Evolutionary conservation across 1,140 invertebrate genomes (phyloP).

Genomic region (Philotrypesis tridentata): DNA sequence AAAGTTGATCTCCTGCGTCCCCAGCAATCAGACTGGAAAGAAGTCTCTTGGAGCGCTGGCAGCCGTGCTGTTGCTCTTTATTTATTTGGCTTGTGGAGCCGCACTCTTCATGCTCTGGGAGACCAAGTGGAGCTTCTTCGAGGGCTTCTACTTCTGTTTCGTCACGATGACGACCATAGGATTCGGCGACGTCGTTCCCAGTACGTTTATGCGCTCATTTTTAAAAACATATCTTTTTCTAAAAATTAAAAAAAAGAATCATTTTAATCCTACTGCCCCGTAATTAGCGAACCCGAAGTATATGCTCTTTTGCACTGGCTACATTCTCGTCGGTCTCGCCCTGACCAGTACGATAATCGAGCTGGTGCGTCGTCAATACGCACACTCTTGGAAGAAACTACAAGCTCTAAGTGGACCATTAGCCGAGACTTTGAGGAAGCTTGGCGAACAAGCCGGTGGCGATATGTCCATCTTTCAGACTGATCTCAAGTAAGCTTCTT

Average conservation of each 20-base stretch:
- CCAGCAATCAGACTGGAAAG: conserved; percentile 57
- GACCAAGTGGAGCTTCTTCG: conserved; percentile 92
- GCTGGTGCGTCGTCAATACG: conserved; percentile 87
- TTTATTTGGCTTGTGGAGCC: conserved; percentile 86
- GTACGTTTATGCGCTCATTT: conserved; percentile 78
- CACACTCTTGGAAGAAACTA: conserved; percentile 87
- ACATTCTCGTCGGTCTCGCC: conserved; percentile 94
- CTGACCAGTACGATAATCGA: conserved; percentile 96
- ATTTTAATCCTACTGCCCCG: too few species aligned
- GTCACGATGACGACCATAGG: conserved; percentile 97
- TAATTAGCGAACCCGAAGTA: conserved; percentile 91
- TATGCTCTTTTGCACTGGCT: conserved; percentile 92
- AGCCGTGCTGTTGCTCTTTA: conserved; percentile 82
- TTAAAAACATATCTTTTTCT: conserved; percentile 4
- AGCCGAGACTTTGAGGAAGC: conserved; percentile 82
- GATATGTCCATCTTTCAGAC: conserved; percentile 82
- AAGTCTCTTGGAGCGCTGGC: conserved; percentile 75
- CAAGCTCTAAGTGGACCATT: conserved; percentile 86
- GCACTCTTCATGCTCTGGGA: conserved; percentile 85
- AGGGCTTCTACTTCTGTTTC: conserved; percentile 95
- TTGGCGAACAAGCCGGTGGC: conserved; percentile 83
- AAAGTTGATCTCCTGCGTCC: conserved; percentile 54
- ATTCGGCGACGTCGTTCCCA: conserved; percentile 93
- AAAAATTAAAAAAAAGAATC: neutral
- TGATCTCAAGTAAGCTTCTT: conserved; percentile 76